Conservation (phyloP, 2,113 vertebrate species). For the Pluvialis apricaria region DNA sequence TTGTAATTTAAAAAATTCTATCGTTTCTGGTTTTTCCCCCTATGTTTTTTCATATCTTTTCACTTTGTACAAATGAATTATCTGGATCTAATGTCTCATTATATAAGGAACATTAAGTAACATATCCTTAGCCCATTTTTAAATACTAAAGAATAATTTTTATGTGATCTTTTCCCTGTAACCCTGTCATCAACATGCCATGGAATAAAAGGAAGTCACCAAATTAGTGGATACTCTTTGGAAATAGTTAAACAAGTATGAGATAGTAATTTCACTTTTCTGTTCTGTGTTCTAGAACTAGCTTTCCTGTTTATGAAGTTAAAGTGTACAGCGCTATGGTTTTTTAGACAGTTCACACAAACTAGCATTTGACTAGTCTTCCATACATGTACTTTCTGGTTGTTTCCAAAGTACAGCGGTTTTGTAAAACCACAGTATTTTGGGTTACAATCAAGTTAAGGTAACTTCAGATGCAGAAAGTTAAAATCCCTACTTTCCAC, state of each 20-base stretch:
- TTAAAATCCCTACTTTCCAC: not conserved
- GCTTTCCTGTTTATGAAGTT: not conserved
- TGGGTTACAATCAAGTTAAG: not conserved
- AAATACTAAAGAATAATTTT: not conserved
- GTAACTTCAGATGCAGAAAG: not conserved
- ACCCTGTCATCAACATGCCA: too few relatives aligned
- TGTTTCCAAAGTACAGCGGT: not conserved
- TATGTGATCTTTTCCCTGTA: not conserved
- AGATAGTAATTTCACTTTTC: not conserved
- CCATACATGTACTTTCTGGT: not conserved
- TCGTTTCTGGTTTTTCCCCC: not conserved
- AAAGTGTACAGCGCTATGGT: not conserved
- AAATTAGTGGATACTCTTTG: not conserved
- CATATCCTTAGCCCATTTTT: not conserved
- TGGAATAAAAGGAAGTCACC: not conserved
- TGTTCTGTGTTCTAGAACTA: not conserved
- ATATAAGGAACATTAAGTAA: not conserved
- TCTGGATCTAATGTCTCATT: not conserved
- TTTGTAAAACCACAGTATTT: not conserved
- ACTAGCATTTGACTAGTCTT: not conserved
- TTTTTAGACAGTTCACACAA: not conserved
- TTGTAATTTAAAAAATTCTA: not conserved
- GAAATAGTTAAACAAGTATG: not conserved
- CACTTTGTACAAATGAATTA: not conserved
- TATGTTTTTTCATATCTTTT: not conserved